Evolutionary conservation across 2,113 vertebrate species (phyloP), one percentile per base, ranked within the genome.

Genomic region (Hippocampus guttulatus): DNA sequence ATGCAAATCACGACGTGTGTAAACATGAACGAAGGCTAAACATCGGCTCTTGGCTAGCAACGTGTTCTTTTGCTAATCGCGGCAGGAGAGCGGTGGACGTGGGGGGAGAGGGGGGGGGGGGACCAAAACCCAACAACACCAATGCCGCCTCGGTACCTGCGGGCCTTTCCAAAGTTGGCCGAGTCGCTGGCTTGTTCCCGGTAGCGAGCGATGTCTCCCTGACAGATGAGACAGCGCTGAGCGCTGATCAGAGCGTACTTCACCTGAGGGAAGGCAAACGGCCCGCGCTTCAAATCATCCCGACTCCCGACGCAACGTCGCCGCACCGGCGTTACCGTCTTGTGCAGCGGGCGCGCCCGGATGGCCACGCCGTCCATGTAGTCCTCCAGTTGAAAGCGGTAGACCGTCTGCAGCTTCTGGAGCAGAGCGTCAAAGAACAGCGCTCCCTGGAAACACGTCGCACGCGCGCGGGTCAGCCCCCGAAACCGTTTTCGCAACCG

Each of bases 201-300:
- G 90, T 99, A 99, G 8, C 97, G 92, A 83, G 97, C 95, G 8
- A 99, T 96, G 87, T 99, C 97, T 64, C 97, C 97, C 77, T 95
- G 97, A 82, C 97, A 98, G 72, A 99, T 99, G 96, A 99, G 95
- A 74, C 94, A 96, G 73, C 96, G 91, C 91, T 99, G 97, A 62
- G 95, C 97, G 75, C 97, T 98, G 84, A 98, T 98, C 70, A 98
- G 93, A 0, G 96, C 97, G n/a, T 98, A 99, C 82, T 98, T 99
- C 58, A 99, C 97, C 97, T 99, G 84, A 6, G 81, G 33, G 27
- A 10, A 2, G 8, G 23, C 30, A 41, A 8, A 5, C 10, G 9
- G 9, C 1, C 3, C 30, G 4, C 30, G 30, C 30, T 33, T 33
- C 30, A 33, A 33, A 33, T 33, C 30, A 33, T 5, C 30, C 30